phyloP scores from a whole-genome alignment of 2,888 invertebrate species.

The Stenodema calcarata region DNA sequence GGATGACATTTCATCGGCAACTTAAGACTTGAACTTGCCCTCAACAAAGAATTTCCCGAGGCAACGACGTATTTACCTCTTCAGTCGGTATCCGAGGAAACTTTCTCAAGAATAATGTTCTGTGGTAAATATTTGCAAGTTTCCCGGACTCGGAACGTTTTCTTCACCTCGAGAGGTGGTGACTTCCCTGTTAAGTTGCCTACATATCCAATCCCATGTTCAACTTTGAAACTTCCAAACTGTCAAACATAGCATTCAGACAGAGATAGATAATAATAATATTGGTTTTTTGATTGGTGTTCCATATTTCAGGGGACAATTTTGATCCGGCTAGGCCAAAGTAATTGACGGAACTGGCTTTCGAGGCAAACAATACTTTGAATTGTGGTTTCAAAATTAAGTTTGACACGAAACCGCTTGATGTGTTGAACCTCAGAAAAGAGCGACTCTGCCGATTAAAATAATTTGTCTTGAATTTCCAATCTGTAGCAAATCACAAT shows the following conservation, averaged over 20 bases:
- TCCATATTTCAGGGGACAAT: neutral
- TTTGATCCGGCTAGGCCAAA: neutral
- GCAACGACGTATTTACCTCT: neutral
- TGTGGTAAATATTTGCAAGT: neutral
- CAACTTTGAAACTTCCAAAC: neutral
- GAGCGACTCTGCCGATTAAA: no score
- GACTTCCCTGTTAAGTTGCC: neutral
- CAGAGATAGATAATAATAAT: neutral
- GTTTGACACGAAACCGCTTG: no score
- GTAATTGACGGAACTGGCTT: neutral
- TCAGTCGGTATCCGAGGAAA: neutral
- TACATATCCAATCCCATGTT: neutral
- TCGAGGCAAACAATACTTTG: no score
- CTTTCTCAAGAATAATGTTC: neutral
- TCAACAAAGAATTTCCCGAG: neutral
- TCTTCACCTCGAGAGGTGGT: neutral
- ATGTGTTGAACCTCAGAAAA: no score
- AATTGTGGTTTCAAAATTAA: no score
- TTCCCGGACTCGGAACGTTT: neutral
- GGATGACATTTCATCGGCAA: neutral
- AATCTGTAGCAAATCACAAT: no score
- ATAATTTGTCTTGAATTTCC: no score
- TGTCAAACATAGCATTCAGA: neutral
- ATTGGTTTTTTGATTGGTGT: neutral
- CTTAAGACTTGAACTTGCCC: neutral